Base-by-base conservation (phyloP, 2,797 vertebrate species). In the Cyprinella venusta region DNA sequence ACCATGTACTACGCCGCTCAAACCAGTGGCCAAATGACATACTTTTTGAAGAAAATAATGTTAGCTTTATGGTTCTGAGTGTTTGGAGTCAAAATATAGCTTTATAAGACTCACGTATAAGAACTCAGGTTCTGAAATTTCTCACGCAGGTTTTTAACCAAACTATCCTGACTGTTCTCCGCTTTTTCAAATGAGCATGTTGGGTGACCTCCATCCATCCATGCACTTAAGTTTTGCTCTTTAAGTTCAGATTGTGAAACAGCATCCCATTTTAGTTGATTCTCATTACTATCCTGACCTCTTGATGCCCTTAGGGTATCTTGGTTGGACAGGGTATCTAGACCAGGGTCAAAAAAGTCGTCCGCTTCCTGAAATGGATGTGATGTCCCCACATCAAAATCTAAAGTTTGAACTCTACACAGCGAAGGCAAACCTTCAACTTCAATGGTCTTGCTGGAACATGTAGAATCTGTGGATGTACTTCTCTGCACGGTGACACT, bases 81-180 rank as follows among this genome's bases (percentile, higher is more conserved):
- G 30, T 75, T 18, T 16, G 4, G 1, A 24, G 33, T 50, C 38
- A 72, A n/a, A 64, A 18, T 3, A 5, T 19, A 8, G 19, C 30
- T n/a, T 36, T 36, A 2, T 4, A 74, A 30, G 40, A 21, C 80
- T 93, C 92, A 94, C 42, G 92, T 94, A 59, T 88, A 80, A 0
- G 95, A 90, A 30, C 96, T 95, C 19, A 97, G 93, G 87, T 93
- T 97, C 93, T 97, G 97, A 87, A 98, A 99, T 86, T 96, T 98
- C 74, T 96, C 96, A 80, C 96, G 93, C 83, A 99, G 95, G 92
- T 96, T 97, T 91, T 93, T 96, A 84, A 98, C 97, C 3, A 96
- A 89, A 81, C 95, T 93, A 0, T 90, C 94, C 12, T 94, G 94
- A 70, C 80, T 88, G 56, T 87, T 91, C 24, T 95, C 93, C 0